Percentiles rank a stretch among this genome's conserved stretches.
These are phyloP conservation scores for Limnephilus marmoratus DNA, from an alignment of 2,888 invertebrate genomes.

Conservation along the genomic window DNA sequence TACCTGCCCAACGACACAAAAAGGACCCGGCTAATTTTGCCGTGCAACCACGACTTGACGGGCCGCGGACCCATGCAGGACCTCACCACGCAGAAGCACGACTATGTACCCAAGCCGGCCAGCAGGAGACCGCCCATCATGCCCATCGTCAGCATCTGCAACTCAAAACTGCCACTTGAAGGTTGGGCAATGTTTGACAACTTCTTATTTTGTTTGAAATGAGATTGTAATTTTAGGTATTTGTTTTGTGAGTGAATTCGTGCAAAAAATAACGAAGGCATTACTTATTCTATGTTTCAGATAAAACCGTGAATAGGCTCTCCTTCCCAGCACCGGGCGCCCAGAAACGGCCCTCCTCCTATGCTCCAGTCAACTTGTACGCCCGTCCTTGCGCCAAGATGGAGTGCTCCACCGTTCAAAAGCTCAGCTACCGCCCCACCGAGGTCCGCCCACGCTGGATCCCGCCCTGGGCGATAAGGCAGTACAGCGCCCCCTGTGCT, in stretches of 20 bases:
- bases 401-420: slow-evolving; percentile 77
- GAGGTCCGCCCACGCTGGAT: slow-evolving; percentile 71
- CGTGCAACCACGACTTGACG: slow-evolving; percentile 80
- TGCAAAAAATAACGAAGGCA: too few species aligned
- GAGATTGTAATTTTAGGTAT: background rate
- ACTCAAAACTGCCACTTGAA: slow-evolving; percentile 73
- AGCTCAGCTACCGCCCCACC: slow-evolving; percentile 77
- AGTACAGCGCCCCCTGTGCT: slow-evolving; percentile 73
- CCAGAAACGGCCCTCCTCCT: slow-evolving; percentile 71
- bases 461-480: slow-evolving; percentile 76
- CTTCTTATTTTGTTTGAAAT: slow-evolving; percentile 5
- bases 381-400: slow-evolving; percentile 76
- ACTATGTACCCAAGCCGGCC: slow-evolving; percentile 82
- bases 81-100: slow-evolving; percentile 85
- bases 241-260: background rate
- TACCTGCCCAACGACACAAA: slow-evolving; percentile 78
- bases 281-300: slow-evolving; percentile 68
- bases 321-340: slow-evolving; percentile 80
- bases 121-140: slow-evolving; percentile 73
- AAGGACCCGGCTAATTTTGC: slow-evolving; percentile 77
- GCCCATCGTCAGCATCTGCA: slow-evolving; percentile 71
- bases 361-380: slow-evolving; percentile 74
- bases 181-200: slow-evolving; percentile 16
- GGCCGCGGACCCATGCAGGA: slow-evolving; percentile 84
- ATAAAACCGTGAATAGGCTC: slow-evolving; percentile 80